phyloP scores from a whole-genome alignment of 2,888 invertebrate species.

The Orgyia antiqua region DNA sequence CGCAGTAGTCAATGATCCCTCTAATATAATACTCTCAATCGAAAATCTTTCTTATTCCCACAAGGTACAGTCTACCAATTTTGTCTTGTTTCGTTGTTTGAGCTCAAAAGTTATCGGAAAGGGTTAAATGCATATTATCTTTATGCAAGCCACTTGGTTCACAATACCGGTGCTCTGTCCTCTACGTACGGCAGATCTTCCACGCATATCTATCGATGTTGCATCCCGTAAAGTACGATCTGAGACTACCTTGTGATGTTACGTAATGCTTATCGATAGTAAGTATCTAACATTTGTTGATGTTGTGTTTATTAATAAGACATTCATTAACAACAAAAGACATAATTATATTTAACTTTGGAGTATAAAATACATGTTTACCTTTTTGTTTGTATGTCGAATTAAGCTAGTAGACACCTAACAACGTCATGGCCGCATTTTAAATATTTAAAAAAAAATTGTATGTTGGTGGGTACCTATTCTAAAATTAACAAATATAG shows the following conservation, averaged over 20 bases:
- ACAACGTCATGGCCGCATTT: too few relatives aligned
- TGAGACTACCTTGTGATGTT: slow-evolving; percentile 39
- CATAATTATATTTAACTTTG: not conserved
- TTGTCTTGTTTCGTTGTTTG: slow-evolving; percentile 35
- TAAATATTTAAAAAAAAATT: too few relatives aligned
- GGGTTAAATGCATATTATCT: slow-evolving; percentile 74
- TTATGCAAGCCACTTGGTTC: slow-evolving; percentile 76
- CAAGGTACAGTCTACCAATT: slow-evolving; percentile 38
- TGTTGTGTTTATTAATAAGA: not conserved
- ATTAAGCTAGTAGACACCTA: too few relatives aligned
- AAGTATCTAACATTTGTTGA: too few relatives aligned
- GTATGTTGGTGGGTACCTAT: too few relatives aligned
- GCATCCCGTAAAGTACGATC: slow-evolving; percentile 58
- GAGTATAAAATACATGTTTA: too few relatives aligned
- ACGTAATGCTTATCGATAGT: slow-evolving; percentile 30
- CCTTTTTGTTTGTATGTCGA: too few relatives aligned
- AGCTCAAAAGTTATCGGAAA: slow-evolving; percentile 48
- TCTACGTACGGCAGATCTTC: slow-evolving; percentile 63
- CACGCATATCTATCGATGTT: slow-evolving; percentile 66
- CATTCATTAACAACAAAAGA: not conserved
- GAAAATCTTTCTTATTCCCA: slow-evolving; percentile 41
- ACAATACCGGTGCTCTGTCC: slow-evolving; percentile 68
- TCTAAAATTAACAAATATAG: too few relatives aligned
- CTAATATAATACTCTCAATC: slow-evolving; percentile 32
- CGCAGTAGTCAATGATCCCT: slow-evolving; percentile 66